A percentile compares a stretch with the other conserved stretches of the same genome.
Evolutionary conservation across 1,140 invertebrate genomes (phyloP).

Genomic region (Batillaria attramentaria): DNA sequence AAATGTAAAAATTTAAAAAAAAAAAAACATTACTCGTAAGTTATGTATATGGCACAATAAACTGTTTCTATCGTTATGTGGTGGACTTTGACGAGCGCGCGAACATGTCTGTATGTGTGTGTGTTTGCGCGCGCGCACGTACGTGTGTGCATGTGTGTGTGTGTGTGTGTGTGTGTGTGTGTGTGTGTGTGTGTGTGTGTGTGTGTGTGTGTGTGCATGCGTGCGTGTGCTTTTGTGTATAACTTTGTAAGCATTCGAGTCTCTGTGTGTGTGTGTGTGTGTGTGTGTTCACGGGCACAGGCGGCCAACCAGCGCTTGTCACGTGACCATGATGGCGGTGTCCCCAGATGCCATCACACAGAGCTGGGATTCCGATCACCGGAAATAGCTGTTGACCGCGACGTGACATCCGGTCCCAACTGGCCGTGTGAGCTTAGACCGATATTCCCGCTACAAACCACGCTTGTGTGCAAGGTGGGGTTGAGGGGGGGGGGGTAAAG

Average conservation of each 20-base stretch:
- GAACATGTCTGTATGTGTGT: not conserved
- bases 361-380: too few relatives aligned
- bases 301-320: too few relatives aligned
- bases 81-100: not conserved
- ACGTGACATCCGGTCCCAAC: too few relatives aligned
- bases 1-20: not conserved
- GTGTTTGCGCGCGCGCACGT: not conserved
- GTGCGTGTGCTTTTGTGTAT: not conserved
- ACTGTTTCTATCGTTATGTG: too few relatives aligned
- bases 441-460: too few relatives aligned
- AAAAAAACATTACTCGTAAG: not conserved
- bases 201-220: not conserved
- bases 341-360: too few relatives aligned
- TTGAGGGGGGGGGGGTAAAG: too few relatives aligned
- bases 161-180: conserved; percentile 2
- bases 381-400: too few relatives aligned
- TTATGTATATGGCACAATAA: not conserved
- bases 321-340: too few relatives aligned
- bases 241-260: not conserved
- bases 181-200: conserved; percentile 2
- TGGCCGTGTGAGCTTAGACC: too few relatives aligned
- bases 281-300: too few relatives aligned
- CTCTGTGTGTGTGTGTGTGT: not conserved
- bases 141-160: not conserved
- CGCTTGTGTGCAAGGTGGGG: too few relatives aligned